Percentiles rank a stretch among this genome's conserved stretches.
Evolutionary conservation across 2,113 vertebrate species (phyloP).

Genomic region (Odobenus rosmarus): DNA sequence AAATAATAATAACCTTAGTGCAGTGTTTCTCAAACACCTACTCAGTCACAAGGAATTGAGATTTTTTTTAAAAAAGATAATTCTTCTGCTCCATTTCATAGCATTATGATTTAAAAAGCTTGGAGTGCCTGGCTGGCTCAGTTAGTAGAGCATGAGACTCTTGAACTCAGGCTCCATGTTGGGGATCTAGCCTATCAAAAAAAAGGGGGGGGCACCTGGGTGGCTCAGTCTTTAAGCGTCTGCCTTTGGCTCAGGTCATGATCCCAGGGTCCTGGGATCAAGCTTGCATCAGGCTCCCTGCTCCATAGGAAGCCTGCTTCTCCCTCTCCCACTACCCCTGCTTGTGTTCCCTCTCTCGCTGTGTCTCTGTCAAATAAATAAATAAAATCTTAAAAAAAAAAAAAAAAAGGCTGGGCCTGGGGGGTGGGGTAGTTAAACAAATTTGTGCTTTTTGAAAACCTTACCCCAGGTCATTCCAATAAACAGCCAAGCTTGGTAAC

Average conservation of each 20-base stretch:
- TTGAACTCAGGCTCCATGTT: not conserved
- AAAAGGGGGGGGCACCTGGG: too few relatives aligned
- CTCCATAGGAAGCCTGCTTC: too few relatives aligned
- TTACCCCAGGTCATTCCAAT: not conserved
- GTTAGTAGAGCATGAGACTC: not conserved
- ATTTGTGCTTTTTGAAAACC: not conserved
- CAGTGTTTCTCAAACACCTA: not conserved
- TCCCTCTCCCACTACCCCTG: too few relatives aligned
- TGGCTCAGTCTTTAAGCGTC: too few relatives aligned
- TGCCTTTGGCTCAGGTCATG: too few relatives aligned
- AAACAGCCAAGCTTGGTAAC: not conserved
- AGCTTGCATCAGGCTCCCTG: too few relatives aligned
- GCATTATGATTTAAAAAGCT: not conserved
- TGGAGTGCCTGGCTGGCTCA: not conserved
- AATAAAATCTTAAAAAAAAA: too few relatives aligned
- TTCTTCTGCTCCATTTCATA: not conserved
- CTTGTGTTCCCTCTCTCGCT: too few relatives aligned
- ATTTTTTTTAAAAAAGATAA: not conserved
- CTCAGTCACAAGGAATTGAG: not conserved
- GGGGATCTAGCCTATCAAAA: not conserved
- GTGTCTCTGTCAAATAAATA: too few relatives aligned
- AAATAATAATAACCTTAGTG: not conserved
- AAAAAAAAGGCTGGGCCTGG: not conserved
- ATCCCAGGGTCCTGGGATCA: too few relatives aligned
- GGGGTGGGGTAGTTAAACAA: fast-evolving